Base-by-base conservation (phyloP, 2,113 vertebrate species). In the Oreotrochilus melanogaster region DNA sequence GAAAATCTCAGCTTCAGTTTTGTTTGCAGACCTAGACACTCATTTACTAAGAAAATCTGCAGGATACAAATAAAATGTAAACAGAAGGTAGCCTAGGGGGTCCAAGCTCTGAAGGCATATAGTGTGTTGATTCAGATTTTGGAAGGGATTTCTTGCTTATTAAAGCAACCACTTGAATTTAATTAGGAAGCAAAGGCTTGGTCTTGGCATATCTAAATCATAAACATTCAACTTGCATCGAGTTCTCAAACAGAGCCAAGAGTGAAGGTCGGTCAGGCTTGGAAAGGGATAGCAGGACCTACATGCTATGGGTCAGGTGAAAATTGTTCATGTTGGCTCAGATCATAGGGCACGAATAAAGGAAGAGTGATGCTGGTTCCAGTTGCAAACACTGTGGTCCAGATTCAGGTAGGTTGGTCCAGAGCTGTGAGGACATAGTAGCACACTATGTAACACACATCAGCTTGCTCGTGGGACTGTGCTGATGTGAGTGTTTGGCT, bases 131-230 rank as follows among this genome's bases (percentile, higher is more conserved):
- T 89, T 87, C 33, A 22, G 10, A 50, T 91, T 97, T 89, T 92
- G 57, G 78, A 93, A 90, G 12, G 28, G 42, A 75, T 93, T 96
- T 94, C 73, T 94, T 88, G 70, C 87, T 88, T 95, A 79, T 91
- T 91, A 82, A 89, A 85, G 42, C 47, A 91, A 61, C 69, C 78
- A 57, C 81, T 82, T 89, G 58, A 88, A 83, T 86, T 94, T 90
- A 85, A 89, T 66, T 89, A 71, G 80, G 76, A 94, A 83, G 79
- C 57, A 28, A 90, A 94, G 31, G 18, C 78, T 88, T 74, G 50
- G 61, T 93, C 78, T 93, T 92, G 96, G 86, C 88, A 90, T 58
- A 62, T 76, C 65, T 69, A 61, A 76, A 73, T 79, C 62, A 80
- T 90, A 95, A 95, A 92, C 85, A 91, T 89, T 91, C 89, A 65